Evolutionary conservation across 2,113 vertebrate genomes (phyloP).

Genomic region (Danio rerio): GRCz12tu NC_133189.1:33742001-33742500

Average conservation of each 20-base stretch:
- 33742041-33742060: too few species aligned
- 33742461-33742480: too few species aligned
- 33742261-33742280: conserved; percentile 21
- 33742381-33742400: conserved; percentile 12
- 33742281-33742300: conserved; percentile 49
- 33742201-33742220: conserved; percentile 68
- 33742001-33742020: neutral
- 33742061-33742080: neutral
- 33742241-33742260: conserved; percentile 27
- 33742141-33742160: conserved; percentile 67
- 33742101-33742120: conserved; percentile 46
- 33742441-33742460: neutral
- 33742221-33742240: conserved; percentile 63
- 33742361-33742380: conserved; percentile 13
- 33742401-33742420: neutral
- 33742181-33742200: conserved; percentile 60
- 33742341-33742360: conserved; percentile 35
- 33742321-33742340: conserved; percentile 44
- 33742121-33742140: conserved; percentile 56
- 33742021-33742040: neutral
- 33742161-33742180: conserved; percentile 37
- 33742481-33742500: too few species aligned
- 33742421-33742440: conserved; percentile 15
- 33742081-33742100: neutral
- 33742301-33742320: conserved; percentile 44